Conservation (phyloP, 2,797 vertebrate species). For the Paratrypauchen microcephalus region DNA sequence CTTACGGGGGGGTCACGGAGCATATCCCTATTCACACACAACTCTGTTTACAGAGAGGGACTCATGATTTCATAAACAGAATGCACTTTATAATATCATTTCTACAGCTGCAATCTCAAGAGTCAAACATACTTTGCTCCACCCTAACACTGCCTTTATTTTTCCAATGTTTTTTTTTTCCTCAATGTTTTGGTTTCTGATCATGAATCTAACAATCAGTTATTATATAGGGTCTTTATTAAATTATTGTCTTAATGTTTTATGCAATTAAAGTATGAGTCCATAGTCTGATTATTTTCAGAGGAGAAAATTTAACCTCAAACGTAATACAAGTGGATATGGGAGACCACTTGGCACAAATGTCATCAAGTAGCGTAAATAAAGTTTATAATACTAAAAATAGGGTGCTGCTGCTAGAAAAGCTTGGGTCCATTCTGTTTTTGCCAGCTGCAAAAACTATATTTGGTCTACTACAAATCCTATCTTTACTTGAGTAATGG, state of each 20-base stretch:
- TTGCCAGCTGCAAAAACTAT: too few species aligned
- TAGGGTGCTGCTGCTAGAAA: not conserved
- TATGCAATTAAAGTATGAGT: conserved; percentile 64
- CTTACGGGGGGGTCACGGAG: conserved; percentile 20
- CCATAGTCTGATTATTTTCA: not conserved
- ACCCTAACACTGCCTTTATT: not conserved
- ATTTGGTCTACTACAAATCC: too few species aligned
- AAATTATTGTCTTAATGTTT: conserved; percentile 60
- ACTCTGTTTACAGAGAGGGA: conserved; percentile 15
- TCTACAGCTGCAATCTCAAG: not conserved
- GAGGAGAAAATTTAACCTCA: not conserved
- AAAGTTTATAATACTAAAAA: not conserved
- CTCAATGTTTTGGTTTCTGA: conserved; percentile 19
- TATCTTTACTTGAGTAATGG: too few species aligned
- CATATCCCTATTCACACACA: conserved; percentile 8
- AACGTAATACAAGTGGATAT: not conserved
- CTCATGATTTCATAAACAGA: conserved; percentile 14
- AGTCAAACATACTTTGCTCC: not conserved
- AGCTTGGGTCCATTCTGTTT: too few species aligned
- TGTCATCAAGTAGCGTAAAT: not conserved
- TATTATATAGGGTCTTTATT: conserved; percentile 53
- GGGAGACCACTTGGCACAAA: not conserved
- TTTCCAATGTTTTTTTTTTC: not conserved
- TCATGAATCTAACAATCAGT: not conserved
- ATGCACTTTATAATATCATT: conserved; percentile 22